A percentile compares a stretch with the other conserved stretches of the same genome.
phyloP scores from a whole-genome alignment of 2,888 invertebrate species.

The Caenorhabditis becei region DNA sequence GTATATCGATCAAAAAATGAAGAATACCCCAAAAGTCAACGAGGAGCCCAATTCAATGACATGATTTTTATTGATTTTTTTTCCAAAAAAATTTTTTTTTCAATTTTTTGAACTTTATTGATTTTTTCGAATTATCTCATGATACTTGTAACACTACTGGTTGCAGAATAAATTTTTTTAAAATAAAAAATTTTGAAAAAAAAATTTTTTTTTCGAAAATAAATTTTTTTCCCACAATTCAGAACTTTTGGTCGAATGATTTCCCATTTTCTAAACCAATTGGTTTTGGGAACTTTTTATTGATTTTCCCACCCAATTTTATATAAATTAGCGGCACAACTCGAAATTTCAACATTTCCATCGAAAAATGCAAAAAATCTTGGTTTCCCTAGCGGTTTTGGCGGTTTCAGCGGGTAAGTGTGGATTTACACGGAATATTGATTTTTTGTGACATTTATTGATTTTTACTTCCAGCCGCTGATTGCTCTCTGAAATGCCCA shows the following conservation, averaged over 20 bases:
- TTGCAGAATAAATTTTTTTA: too few species aligned
- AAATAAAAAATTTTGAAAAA: not conserved
- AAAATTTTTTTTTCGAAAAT: not conserved
- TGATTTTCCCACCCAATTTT: slow-evolving; percentile 12
- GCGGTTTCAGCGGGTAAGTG: slow-evolving; percentile 1
- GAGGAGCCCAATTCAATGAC: slow-evolving; percentile 55
- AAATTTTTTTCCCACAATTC: too few species aligned
- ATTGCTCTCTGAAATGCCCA: slow-evolving; percentile 23
- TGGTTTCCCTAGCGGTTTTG: slow-evolving; percentile 16
- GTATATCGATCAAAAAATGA: slow-evolving; percentile 61
- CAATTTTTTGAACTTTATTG: too few species aligned
- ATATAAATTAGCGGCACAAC: slow-evolving; percentile 12
- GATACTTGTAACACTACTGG: too few species aligned
- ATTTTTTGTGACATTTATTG: not conserved
- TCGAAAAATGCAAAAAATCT: slow-evolving; percentile 7
- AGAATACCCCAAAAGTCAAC: slow-evolving; percentile 43
- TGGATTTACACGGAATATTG: too few species aligned
- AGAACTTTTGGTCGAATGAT: slow-evolving; percentile 31
- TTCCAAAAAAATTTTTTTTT: slow-evolving; percentile 1
- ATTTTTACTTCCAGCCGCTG: slow-evolving; percentile 1
- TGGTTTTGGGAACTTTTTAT: too few species aligned
- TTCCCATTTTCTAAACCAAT: too few species aligned
- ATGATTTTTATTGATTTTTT: slow-evolving; percentile 24
- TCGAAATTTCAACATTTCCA: not conserved
- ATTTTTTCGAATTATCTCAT: too few species aligned